Conservation (phyloP, 2,113 vertebrate genomes). For the Tragulus kanchil region DNA sequence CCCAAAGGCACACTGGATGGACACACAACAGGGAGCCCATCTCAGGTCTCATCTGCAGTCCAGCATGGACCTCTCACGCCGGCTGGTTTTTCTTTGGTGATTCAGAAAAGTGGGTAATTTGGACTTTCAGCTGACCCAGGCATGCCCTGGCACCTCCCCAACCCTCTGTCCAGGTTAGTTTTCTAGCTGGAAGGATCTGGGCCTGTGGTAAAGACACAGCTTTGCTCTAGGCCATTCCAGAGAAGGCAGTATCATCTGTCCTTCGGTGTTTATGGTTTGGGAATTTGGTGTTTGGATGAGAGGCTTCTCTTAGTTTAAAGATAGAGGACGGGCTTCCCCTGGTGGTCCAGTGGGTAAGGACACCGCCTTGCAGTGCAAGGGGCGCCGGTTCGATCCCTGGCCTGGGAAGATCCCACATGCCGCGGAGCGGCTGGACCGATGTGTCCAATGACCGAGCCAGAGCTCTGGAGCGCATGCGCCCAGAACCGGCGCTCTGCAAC, state of each 20-base stretch:
- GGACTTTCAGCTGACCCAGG: neutral
- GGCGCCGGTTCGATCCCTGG: too few relatives aligned
- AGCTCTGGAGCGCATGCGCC: too few relatives aligned
- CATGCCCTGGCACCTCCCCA: constrained; percentile 12
- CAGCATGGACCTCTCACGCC: neutral
- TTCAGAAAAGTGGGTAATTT: neutral
- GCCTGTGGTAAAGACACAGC: neutral
- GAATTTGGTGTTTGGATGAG: neutral
- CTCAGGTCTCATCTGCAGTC: neutral
- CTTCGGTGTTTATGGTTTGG: constrained; percentile 28
- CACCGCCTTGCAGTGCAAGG: too few relatives aligned
- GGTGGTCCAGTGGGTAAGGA: too few relatives aligned
- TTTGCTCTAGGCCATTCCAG: neutral
- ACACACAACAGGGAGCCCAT: neutral
- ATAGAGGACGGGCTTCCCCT: too few relatives aligned
- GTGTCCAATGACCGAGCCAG: too few relatives aligned
- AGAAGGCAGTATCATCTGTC: neutral
- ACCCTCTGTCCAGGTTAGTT: neutral
- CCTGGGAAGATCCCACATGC: too few relatives aligned
- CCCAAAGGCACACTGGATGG: neutral
- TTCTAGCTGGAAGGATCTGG: neutral
- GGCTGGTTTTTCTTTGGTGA: neutral
- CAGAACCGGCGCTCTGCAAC: too few relatives aligned
- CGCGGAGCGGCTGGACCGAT: too few relatives aligned
- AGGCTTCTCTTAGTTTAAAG: neutral